phyloP scores from a whole-genome alignment of 2,888 invertebrate species.

The Hypena proboscidalis region DNA sequence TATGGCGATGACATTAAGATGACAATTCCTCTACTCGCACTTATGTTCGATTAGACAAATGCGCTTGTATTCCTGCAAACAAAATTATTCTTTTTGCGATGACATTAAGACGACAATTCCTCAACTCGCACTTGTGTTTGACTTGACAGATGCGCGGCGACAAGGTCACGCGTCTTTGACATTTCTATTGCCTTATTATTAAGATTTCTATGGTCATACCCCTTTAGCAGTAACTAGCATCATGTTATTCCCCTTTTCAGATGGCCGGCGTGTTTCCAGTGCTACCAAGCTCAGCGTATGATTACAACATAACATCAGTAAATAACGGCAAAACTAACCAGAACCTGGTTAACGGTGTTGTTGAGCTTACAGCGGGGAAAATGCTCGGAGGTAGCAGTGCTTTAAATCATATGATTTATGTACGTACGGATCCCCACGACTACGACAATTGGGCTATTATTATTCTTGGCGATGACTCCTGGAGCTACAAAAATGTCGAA shows the following conservation, averaged over 20 bases:
- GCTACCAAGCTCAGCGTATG: slow-evolving; percentile 35
- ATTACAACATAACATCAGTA: slow-evolving; percentile 46
- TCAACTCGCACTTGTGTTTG: too few relatives aligned
- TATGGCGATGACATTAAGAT: too few relatives aligned
- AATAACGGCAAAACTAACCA: slow-evolving; percentile 44
- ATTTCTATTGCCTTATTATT: too few relatives aligned
- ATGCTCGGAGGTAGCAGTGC: slow-evolving; percentile 59
- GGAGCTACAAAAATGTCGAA: slow-evolving; percentile 44
- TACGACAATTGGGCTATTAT: slow-evolving; percentile 46
- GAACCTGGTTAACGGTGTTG: slow-evolving; percentile 17
- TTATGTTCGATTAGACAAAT: too few relatives aligned
- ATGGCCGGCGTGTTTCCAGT: slow-evolving; percentile 41
- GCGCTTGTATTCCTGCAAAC: too few relatives aligned
- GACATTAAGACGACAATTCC: too few relatives aligned
- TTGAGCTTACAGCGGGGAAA: slow-evolving; percentile 48
- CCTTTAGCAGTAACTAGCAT: too few relatives aligned
- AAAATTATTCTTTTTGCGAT: too few relatives aligned
- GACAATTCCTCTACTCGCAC: too few relatives aligned
- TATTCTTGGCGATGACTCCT: slow-evolving; percentile 39
- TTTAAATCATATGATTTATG: slow-evolving; percentile 44
- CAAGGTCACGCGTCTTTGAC: too few relatives aligned
- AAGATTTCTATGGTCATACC: background rate
- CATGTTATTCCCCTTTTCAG: slow-evolving; percentile 38
- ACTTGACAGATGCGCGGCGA: too few relatives aligned
- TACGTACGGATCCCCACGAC: slow-evolving; percentile 45